Conservation (phyloP, 2,888 invertebrate genomes). For the Melanchra persicariae region DNA sequence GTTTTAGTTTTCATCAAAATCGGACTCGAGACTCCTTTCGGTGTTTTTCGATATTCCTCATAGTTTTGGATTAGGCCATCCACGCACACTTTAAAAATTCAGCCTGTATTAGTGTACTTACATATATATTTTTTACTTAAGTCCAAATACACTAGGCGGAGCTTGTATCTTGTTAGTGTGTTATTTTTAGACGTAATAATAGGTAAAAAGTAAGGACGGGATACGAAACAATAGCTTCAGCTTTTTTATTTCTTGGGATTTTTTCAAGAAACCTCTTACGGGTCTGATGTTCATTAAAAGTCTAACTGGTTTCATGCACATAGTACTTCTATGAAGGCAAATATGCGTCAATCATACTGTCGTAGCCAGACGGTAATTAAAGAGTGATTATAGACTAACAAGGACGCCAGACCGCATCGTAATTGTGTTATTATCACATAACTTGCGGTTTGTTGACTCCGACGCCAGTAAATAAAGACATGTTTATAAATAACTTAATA, state of each 20-base stretch:
- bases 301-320: neutral
- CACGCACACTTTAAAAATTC: no score
- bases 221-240: neutral
- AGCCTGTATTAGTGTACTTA: no score
- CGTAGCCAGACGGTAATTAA: slow-evolving; percentile 1
- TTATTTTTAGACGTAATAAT: neutral
- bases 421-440: slow-evolving; percentile 42
- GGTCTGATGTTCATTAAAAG: neutral
- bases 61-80: no score
- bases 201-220: neutral
- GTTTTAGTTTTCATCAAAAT: no score
- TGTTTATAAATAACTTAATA: slow-evolving; percentile 16
- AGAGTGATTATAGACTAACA: slow-evolving; percentile 6
- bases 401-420: slow-evolving; percentile 27
- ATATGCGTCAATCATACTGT: neutral
- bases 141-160: no score
- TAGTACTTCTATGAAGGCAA: neutral
- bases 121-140: no score
- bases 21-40: no score
- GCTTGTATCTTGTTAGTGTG: neutral
- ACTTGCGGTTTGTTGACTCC: slow-evolving; percentile 42
- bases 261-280: neutral
- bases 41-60: no score
- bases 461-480: slow-evolving; percentile 5
- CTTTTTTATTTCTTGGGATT: neutral